Evolutionary conservation across 35 echinoderm and acorn worm species (phyloP), one percentile per base, ranked within the genome.

Genomic region (Heliocidaris tuberculata): DNA sequence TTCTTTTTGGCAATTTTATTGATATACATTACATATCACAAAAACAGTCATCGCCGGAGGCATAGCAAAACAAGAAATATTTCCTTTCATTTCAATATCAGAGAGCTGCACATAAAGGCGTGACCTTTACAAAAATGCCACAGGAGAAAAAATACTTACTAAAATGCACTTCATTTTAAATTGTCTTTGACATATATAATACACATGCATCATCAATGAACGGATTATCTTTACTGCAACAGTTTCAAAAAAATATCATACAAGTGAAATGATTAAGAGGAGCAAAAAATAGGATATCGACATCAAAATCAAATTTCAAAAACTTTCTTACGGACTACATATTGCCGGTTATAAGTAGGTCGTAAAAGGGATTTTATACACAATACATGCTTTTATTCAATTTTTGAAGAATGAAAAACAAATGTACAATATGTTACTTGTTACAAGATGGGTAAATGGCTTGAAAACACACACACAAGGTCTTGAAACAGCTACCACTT

Each of bases 341-440:
- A 93, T 93, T 93, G 91, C 91, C 91, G 48, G 91, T 21, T 93
- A 89, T 89, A 93, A 93, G 91, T 93, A 93, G 91, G 91, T 93
- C 48, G 48, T 93, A 31, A 59, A 50, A 31, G 87, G 87, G 91
- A 93, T 93, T 93, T 78, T 78, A 78, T 78, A 93, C 91, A 93
- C 48, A 93, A 52, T 93, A 93, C 91, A 93, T 42, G 87, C 87
- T 47, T 16, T 93, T 93, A 93, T 93, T 93, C 50, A 93, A 93
- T 93, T 89, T 89, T 78, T 48, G 87, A 89, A 42, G 91, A 93
- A 93, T 93, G 91, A 49, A 93, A 93, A 93, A 93, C 87, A 89
- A 93, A 56, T 59, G 91, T 52, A 93, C 91, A 93, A 93, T 93
- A 52, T 42, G 17, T 47, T 48, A 93, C 91, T 93, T 59, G 31